Evolutionary conservation across 2,888 invertebrate species (phyloP).

Genomic region (Tenodera sinensis): DNA sequence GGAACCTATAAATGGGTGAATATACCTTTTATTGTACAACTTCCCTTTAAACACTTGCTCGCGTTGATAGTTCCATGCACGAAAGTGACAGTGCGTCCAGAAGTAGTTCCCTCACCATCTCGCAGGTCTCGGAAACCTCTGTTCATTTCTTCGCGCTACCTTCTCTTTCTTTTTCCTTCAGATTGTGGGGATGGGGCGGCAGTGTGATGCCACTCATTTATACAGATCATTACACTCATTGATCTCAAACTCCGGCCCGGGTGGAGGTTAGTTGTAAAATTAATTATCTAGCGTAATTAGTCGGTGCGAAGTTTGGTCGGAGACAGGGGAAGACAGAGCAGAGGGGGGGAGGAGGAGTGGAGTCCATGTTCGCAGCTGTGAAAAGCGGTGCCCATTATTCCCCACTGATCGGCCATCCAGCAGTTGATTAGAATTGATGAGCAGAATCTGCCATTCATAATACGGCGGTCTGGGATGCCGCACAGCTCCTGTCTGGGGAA

Average conservation of each 20-base stretch:
- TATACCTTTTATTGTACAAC: no score
- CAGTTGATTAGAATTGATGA: constrained; percentile 30
- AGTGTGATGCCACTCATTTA: constrained; percentile 25
- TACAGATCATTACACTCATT: constrained; percentile 30
- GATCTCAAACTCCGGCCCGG: constrained; percentile 18
- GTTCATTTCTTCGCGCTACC: neutral
- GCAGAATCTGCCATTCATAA: constrained; percentile 28
- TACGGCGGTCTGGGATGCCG: neutral
- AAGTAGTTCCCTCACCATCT: no score
- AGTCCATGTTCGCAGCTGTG: constrained; percentile 17
- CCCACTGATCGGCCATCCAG: constrained; percentile 22
- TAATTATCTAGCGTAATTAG: constrained; percentile 31
- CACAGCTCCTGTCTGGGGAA: neutral
- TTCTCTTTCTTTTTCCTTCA: neutral
- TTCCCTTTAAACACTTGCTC: no score
- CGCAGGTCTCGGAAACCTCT: no score
- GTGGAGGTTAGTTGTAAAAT: constrained; percentile 31
- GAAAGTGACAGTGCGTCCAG: no score
- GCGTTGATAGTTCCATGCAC: no score
- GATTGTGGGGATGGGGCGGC: neutral
- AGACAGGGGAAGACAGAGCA: neutral
- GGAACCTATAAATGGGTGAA: no score
- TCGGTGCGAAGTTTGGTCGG: constrained; percentile 25
- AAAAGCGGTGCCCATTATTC: constrained; percentile 23
- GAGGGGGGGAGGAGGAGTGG: neutral